phyloP scores from a whole-genome alignment of 2,113 vertebrate species.

The Thomomys bottae region DNA sequence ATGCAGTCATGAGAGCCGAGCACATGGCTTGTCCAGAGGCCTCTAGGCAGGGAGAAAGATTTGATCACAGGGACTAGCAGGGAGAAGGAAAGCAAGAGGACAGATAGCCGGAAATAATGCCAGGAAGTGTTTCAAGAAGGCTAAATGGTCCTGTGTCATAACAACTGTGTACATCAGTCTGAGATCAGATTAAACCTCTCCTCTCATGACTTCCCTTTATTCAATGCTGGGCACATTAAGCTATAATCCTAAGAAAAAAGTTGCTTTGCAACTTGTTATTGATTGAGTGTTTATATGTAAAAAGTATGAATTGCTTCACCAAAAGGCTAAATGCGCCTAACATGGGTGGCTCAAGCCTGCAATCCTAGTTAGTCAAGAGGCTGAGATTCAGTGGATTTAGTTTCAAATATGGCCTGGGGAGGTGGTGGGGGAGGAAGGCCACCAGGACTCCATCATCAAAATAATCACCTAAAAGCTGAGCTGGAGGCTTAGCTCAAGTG shows the following conservation, averaged over 20 bases:
- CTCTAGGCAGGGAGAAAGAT: neutral
- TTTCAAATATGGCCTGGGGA: too few species aligned
- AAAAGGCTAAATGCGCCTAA: too few species aligned
- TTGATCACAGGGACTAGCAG: neutral
- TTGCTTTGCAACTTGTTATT: neutral
- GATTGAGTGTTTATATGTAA: slow-evolving; percentile 2
- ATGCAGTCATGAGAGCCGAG: neutral
- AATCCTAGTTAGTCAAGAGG: too few species aligned
- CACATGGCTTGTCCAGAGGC: neutral
- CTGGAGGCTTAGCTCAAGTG: too few species aligned
- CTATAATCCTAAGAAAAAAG: neutral
- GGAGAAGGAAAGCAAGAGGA: neutral
- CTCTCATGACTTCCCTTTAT: neutral
- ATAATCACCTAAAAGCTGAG: too few species aligned
- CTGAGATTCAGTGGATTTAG: too few species aligned
- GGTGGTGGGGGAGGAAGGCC: too few species aligned
- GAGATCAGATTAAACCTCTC: neutral
- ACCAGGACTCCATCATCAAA: too few species aligned
- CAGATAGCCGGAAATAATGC: neutral
- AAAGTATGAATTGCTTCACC: neutral
- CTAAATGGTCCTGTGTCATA: too few species aligned
- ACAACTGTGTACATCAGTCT: too few species aligned
- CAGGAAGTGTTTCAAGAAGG: neutral
- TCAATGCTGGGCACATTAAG: neutral
- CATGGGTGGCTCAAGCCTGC: too few species aligned